phyloP scores from a whole-genome alignment of 2,888 invertebrate species.

The Chesias legatella region DNA sequence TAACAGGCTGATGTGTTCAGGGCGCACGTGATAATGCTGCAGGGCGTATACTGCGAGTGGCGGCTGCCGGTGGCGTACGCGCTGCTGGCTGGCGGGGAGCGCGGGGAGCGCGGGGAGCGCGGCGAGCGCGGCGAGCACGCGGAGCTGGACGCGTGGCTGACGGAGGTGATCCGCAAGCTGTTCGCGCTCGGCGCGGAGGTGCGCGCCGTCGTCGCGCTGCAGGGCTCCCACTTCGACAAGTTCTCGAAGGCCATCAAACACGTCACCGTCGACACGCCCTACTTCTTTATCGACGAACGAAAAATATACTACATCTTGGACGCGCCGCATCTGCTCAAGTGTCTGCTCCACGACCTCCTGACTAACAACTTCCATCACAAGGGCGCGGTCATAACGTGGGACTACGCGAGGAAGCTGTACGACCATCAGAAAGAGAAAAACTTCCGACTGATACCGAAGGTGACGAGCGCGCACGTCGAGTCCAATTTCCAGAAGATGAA shows the following conservation, averaged over 20 bases:
- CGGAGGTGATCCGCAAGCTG: constrained; percentile 14
- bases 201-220: constrained; percentile 15
- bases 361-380: constrained; percentile 30
- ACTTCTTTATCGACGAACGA: constrained; percentile 22
- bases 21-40: constrained; percentile 13
- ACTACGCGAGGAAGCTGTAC: constrained; percentile 24
- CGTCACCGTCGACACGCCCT: constrained; percentile 19
- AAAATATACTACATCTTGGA: constrained; percentile 27
- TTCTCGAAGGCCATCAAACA: constrained; percentile 17
- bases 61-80: constrained; percentile 19
- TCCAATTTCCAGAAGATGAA: constrained; percentile 30
- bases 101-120: constrained; percentile 19
- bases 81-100: constrained; percentile 15
- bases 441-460: constrained; percentile 27
- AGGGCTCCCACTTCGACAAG: constrained; percentile 21
- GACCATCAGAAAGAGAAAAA: constrained; percentile 26
- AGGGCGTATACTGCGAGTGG: constrained; percentile 18
- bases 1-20: neutral
- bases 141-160: constrained; percentile 25
- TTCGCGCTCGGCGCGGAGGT: constrained; percentile 13
- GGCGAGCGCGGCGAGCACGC: constrained; percentile 30
- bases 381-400: constrained; percentile 17
- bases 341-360: constrained; percentile 22
- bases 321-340: constrained; percentile 22
- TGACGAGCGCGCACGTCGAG: constrained; percentile 29